Base-by-base conservation (phyloP, 2,888 invertebrate genomes). In the Encarsia formosa region DNA sequence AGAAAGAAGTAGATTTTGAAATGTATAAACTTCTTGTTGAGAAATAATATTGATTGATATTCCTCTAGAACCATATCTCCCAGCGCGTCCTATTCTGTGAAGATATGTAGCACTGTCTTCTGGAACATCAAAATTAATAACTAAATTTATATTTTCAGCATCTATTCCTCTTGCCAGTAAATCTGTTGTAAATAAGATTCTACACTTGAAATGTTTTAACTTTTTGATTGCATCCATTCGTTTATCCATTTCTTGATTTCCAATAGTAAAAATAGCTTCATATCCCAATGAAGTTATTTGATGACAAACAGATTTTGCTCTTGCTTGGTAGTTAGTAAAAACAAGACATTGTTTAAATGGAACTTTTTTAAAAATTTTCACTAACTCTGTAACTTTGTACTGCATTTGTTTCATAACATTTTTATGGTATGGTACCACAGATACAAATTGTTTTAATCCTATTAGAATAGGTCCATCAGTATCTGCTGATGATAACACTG, bases 51-150 rank as follows among this genome's bases (percentile, higher is more conserved):
- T 86, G 13, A 95, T 81, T 22, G 90, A 86, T 50, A 83, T 79
- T 45, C 94, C 95, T 70, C 83, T 82, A 1, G 89, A 85, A 1
- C 97, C 98, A 78, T 87, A 98, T 56, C 98, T 80, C 0, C 98
- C 98, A 37, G 96, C 94, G 64, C 98, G 81, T 1, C 98, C 98
- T 69, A 96, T 94, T 66, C 98, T 80, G 77, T 99, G 98, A 57
- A 95, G 80, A 77, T 95, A 95, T 16, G 90, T 92, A 58, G 87
- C 85, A 61, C 83, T 79, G 65, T 89, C 86, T 57, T 68, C 67
- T 1, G 98, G 93, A 24, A 90, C 77, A 70, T 97, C 97, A 66
- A 95, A 82, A 74, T 98, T 97, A 8, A 99, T 81, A 1, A 99
- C 89, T 54, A 99, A 74, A 78, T 98, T 91, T 9, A 97, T 87